Percentiles rank a stretch among this genome's conserved stretches.
phyloP scores from a whole-genome alignment of 2,797 vertebrate species.

The Delichon dasypus region DNA sequence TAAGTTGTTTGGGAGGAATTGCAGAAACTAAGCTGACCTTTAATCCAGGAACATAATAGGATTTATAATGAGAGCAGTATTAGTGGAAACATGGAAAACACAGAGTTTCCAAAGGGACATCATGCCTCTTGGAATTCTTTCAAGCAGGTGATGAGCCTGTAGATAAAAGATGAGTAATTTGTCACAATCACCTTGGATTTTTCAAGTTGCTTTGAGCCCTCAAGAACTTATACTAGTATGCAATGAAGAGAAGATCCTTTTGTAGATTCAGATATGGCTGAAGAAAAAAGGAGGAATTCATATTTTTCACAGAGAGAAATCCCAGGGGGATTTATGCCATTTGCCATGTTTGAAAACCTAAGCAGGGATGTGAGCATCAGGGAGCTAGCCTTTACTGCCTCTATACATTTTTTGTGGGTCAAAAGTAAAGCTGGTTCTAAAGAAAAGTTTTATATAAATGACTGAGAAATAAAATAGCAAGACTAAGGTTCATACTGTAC shows the following conservation, averaged over 20 bases:
- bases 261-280: not conserved
- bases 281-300: not conserved
- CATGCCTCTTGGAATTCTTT: not conserved
- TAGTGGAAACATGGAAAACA: not conserved
- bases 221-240: not conserved
- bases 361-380: not conserved
- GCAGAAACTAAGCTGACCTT: not conserved
- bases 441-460: not conserved
- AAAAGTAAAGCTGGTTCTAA: not conserved
- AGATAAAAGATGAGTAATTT: not conserved
- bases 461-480: not conserved
- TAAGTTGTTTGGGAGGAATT: not conserved
- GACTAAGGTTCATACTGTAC: not conserved
- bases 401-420: not conserved
- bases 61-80: not conserved
- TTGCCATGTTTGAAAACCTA: not conserved
- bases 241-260: not conserved
- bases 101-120: not conserved
- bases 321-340: not conserved
- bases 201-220: not conserved
- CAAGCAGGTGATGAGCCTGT: not conserved
- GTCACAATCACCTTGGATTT: not conserved
- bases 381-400: not conserved
- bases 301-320: not conserved
- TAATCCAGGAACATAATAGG: not conserved